phyloP scores from a whole-genome alignment of 2,888 invertebrate species.

The Torymus texanus region DNA sequence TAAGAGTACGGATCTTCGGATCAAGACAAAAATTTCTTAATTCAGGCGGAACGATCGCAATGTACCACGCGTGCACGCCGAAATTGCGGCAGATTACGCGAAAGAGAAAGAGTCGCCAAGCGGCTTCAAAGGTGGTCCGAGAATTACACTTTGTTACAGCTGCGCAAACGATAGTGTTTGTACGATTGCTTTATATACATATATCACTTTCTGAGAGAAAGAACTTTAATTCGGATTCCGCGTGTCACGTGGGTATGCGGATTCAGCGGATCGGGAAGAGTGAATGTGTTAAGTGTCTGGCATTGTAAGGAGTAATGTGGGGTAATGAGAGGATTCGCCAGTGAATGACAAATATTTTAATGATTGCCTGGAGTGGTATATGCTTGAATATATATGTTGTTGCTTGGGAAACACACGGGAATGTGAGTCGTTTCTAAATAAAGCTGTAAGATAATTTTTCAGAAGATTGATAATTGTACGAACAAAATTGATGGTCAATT shows the following conservation, averaged over 20 bases:
- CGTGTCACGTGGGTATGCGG: too few species aligned
- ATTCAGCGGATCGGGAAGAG: slow-evolving; percentile 4
- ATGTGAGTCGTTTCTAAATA: too few species aligned
- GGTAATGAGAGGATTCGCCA: background rate
- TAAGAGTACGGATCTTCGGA: slow-evolving; percentile 47
- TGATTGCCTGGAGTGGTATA: background rate
- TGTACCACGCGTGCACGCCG: slow-evolving; percentile 39
- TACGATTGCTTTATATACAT: slow-evolving; percentile 33
- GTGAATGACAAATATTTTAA: slow-evolving; percentile 6
- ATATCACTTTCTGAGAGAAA: background rate
- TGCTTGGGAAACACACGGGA: too few species aligned
- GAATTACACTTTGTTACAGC: slow-evolving; percentile 62
- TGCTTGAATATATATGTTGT: background rate
- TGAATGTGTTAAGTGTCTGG: slow-evolving; percentile 7
- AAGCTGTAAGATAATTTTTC: too few species aligned
- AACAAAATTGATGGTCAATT: too few species aligned
- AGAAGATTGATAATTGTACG: too few species aligned
- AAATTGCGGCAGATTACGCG: slow-evolving; percentile 44
- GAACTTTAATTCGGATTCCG: slow-evolving; percentile 42
- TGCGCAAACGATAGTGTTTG: slow-evolving; percentile 10
- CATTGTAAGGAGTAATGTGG: slow-evolving; percentile 13
- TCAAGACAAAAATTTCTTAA: slow-evolving; percentile 65
- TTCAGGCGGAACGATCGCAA: slow-evolving; percentile 58
- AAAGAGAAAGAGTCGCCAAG: background rate
- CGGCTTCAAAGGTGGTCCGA: slow-evolving; percentile 64